Conservation (phyloP, 1,140 invertebrate species). For the Sminthurides bifidus region DNA sequence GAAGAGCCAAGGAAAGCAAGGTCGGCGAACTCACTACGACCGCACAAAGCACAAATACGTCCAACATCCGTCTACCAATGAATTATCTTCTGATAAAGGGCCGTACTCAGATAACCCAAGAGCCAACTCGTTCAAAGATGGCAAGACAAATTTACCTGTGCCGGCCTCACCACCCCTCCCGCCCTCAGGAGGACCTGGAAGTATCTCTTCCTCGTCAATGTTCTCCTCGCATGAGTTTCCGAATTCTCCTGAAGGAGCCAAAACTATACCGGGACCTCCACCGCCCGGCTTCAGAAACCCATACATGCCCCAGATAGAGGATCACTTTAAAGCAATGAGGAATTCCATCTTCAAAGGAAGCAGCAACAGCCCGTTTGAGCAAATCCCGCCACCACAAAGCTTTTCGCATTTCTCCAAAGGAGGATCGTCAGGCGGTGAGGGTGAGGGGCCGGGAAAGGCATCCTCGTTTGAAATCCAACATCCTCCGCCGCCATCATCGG, state of each 20-base stretch:
- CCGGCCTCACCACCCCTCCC: background rate
- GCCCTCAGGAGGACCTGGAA: background rate
- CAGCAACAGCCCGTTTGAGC: background rate
- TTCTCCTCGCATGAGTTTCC: background rate
- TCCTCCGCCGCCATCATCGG: no score
- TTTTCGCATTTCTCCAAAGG: background rate
- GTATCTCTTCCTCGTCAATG: background rate
- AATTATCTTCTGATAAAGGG: background rate
- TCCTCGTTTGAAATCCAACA: no score
- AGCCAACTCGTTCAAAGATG: background rate
- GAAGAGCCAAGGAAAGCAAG: background rate
- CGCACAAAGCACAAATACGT: constrained; percentile 7
- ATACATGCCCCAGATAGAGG: background rate
- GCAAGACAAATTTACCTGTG: background rate
- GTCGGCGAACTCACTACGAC: constrained; percentile 3
- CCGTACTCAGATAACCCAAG: background rate
- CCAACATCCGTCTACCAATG: background rate
- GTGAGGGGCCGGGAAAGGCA: background rate
- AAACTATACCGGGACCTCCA: background rate
- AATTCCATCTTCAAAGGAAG: background rate
- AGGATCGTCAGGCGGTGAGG: background rate
- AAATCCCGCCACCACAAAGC: background rate
- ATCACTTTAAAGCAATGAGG: background rate
- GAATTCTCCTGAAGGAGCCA: background rate
- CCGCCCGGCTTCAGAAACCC: background rate